Evolutionary conservation across 2,888 invertebrate species (phyloP).

Genomic region (Congeria kusceri): DNA sequence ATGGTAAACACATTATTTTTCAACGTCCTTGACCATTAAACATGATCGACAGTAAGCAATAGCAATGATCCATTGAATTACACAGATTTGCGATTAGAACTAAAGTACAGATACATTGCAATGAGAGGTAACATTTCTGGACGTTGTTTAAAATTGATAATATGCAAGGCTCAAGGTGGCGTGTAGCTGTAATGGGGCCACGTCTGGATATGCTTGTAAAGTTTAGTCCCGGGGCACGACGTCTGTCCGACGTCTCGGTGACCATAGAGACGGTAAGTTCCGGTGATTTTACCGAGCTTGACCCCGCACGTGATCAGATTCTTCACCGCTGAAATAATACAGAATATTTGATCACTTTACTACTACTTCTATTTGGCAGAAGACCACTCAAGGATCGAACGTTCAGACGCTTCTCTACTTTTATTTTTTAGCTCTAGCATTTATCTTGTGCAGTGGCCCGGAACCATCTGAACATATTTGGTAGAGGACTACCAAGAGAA

Average conservation of each 20-base stretch:
- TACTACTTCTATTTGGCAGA: too few relatives aligned
- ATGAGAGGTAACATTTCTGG: too few relatives aligned
- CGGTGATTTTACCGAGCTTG: constrained; percentile 62
- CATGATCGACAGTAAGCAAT: too few relatives aligned
- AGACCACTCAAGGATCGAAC: background rate
- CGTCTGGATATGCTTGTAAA: constrained; percentile 65
- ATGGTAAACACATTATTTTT: too few relatives aligned
- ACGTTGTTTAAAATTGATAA: too few relatives aligned
- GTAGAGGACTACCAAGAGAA: too few relatives aligned
- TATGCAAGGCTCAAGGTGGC: constrained; percentile 17
- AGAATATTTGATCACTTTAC: background rate
- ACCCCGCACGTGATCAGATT: constrained; percentile 76
- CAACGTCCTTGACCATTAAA: too few relatives aligned
- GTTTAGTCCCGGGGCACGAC: constrained; percentile 69
- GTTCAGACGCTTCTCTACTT: background rate
- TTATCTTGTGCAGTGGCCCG: background rate
- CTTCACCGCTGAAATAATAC: constrained; percentile 60
- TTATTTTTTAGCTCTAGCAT: background rate
- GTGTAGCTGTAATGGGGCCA: constrained; percentile 67
- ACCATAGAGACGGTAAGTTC: constrained; percentile 68
- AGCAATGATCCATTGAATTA: too few relatives aligned
- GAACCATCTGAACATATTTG: too few relatives aligned
- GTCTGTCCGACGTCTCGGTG: constrained; percentile 71
- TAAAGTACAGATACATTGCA: too few relatives aligned
- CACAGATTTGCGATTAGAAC: too few relatives aligned